phyloP scores from a whole-genome alignment of 2,113 vertebrate genomes.

The Aviceda subcristata region DNA sequence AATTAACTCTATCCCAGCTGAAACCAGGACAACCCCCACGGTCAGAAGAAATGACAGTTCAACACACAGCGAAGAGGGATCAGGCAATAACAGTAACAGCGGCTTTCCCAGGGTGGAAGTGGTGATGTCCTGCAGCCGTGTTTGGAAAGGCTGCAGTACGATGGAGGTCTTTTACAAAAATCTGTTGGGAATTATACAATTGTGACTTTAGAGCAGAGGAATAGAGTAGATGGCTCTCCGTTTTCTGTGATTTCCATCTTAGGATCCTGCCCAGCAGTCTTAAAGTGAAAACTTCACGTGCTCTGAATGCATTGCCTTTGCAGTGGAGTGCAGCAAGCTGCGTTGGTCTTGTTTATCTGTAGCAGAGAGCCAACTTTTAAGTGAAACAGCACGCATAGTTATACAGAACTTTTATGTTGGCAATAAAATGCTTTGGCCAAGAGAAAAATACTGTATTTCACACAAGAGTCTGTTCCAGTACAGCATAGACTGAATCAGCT shows the following conservation, averaged over 20 bases:
- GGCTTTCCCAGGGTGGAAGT: background rate
- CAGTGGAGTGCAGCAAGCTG: background rate
- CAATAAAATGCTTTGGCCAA: background rate
- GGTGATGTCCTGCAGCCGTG: background rate
- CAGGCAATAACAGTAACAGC: background rate
- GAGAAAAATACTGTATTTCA: background rate
- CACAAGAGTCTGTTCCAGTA: background rate
- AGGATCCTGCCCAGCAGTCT: background rate
- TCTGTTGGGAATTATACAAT: background rate
- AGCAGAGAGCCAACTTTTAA: conserved; percentile 12
- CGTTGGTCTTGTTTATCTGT: background rate
- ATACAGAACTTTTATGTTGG: background rate
- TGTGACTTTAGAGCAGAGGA: background rate
- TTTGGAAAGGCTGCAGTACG: background rate
- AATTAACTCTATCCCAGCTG: no score
- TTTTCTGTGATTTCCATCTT: background rate
- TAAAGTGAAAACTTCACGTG: background rate
- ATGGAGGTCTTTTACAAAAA: background rate
- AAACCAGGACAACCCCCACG: no score
- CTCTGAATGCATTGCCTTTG: background rate
- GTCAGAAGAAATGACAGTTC: background rate
- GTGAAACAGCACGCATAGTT: background rate
- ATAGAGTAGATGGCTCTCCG: background rate
- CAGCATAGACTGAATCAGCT: background rate
- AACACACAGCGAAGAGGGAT: fast-evolving